Evolutionary conservation across 2,797 vertebrate genomes (phyloP), one percentile per base, ranked within the genome.

Genomic region (Delichon dasypus): DNA sequence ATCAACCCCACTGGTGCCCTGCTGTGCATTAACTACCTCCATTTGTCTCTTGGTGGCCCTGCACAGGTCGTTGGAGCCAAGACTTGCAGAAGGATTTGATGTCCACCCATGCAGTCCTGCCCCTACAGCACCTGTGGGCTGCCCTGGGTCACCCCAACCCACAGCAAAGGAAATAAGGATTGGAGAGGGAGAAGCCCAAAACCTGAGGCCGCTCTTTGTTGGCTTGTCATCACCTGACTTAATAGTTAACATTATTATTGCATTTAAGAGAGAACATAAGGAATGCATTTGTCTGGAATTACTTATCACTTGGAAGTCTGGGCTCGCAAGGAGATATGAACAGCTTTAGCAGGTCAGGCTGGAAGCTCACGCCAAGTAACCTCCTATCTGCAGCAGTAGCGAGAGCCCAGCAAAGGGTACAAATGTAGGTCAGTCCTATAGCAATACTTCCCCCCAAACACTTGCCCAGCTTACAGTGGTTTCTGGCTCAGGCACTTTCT

Each of bases 271-370:
- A 85, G 60, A 94, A 79, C 91, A 95, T 95, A 90, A 94, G 95
- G 94, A 96, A 92, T 82, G 30, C 65, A 90, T 92, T 95, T 95
- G 94, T 93, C 94, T 94, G 94, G 92, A 92, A 94, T 94, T 89
- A 96, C 77, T 97, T 94, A 91, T 91, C 94, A 73, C 90, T 91
- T 94, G 7, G n/a, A 88, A 86, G 85, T 17, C 58, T 70, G 58
- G 85, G 85, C 71, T 96, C 26, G 5, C 17, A 2, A 91, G 85
- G 86, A 93, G 93, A 91, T 84, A 84, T 5, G 62, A 94, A 58
- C 73, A 90, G 76, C 79, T 94, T 91, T 94, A 94, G 73, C 90
- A 88, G 91, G 93, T 90, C 77, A 81, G 82, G 38, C 61, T 83
- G 82, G 58, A 65, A 71, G 75, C 45, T 22, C 45, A 17, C 14